These are phyloP conservation scores for Periparus ater DNA, from an alignment of 2,797 vertebrate species.

Conservation along the genomic window DNA sequence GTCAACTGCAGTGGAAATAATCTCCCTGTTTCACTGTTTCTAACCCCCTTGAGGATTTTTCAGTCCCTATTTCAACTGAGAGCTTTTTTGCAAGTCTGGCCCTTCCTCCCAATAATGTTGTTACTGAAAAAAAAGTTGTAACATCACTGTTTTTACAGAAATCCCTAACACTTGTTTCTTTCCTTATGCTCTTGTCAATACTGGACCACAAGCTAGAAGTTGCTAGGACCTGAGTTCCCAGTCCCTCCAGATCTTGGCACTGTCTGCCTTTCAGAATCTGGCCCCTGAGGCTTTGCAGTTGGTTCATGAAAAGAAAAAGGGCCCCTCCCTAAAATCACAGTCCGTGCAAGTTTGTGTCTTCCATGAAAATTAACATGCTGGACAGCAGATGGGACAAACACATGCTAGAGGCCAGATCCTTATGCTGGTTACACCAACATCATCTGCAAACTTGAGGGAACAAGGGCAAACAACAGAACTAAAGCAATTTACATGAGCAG, in stretches of 20 bases:
- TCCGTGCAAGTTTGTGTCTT: slow-evolving; percentile 49
- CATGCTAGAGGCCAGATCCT: slow-evolving; percentile 66
- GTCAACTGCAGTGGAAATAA: not conserved
- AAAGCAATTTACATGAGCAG: slow-evolving; percentile 16
- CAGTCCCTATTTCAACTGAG: not conserved
- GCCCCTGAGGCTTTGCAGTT: slow-evolving; percentile 52
- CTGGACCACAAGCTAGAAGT: not conserved
- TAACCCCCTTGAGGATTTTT: not conserved
- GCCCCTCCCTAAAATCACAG: slow-evolving; percentile 49
- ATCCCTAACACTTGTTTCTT: not conserved
- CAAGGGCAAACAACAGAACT: slow-evolving; percentile 40
- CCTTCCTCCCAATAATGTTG: not conserved
- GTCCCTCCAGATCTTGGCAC: slow-evolving; percentile 23
- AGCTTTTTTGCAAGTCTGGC: not conserved
- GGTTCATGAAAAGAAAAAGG: slow-evolving; percentile 17
- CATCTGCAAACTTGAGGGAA: slow-evolving; percentile 35
- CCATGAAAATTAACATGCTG: slow-evolving; percentile 58
- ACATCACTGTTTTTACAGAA: not conserved
- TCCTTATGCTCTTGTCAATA: not conserved
- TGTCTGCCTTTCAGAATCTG: slow-evolving; percentile 38
- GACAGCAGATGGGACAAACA: slow-evolving; percentile 67
- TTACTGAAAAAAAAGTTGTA: not conserved
- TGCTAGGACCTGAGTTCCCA: not conserved
- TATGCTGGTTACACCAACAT: slow-evolving; percentile 36
- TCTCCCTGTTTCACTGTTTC: not conserved